Evolutionary conservation across 2,888 invertebrate genomes (phyloP).

Genomic region (Spisula subtruncata): DNA sequence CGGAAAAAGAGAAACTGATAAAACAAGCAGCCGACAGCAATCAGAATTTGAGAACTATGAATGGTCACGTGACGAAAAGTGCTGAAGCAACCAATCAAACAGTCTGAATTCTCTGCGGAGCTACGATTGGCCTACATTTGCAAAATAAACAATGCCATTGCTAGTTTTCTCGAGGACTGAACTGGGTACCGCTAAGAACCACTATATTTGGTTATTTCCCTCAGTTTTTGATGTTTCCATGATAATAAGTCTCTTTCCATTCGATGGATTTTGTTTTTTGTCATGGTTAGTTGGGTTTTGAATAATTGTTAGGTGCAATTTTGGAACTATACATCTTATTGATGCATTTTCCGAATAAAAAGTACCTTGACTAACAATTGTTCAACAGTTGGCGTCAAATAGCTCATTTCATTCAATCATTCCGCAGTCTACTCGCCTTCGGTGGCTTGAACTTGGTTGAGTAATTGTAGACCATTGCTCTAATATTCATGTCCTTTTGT

Average conservation of each 20-base stretch:
- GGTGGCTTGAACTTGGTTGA: too few relatives aligned
- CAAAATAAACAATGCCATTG: neutral
- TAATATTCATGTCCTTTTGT: too few relatives aligned
- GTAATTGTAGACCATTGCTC: too few relatives aligned
- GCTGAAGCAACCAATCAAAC: neutral
- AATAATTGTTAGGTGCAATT: neutral
- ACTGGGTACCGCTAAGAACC: too few relatives aligned
- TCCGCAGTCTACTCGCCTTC: neutral
- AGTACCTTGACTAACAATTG: neutral
- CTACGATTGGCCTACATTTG: neutral
- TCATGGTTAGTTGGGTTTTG: neutral
- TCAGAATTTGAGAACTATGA: neutral
- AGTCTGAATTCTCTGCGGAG: neutral
- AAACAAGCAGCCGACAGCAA: conserved; percentile 6
- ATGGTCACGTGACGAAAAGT: neutral
- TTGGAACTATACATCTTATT: neutral
- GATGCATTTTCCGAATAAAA: neutral
- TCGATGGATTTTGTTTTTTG: neutral
- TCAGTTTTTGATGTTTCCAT: neutral
- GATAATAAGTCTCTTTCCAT: neutral
- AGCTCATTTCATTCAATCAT: conserved; percentile 22
- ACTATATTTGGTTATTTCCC: neutral
- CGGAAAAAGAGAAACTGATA: neutral
- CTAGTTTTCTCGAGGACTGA: neutral
- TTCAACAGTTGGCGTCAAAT: neutral